Evolutionary conservation across 2,888 invertebrate species (phyloP), one percentile per base, ranked within the genome.

Genomic region (Pedicia rivosa): DNA sequence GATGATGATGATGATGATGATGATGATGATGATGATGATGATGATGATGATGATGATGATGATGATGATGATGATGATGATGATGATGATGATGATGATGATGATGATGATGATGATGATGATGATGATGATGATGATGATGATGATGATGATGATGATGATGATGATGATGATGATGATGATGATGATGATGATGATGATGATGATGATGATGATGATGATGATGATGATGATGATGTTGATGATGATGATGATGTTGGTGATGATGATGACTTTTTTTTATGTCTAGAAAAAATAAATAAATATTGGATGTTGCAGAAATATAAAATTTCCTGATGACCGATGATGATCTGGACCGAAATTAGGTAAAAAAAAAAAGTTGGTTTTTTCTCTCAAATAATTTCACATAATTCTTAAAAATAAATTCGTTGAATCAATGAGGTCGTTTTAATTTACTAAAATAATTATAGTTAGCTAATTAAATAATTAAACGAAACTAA

Each of bases 91-190:
- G 27, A 12, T 27, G 27, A 27, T 27, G 27, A 12, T 27, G 27
- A 32, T 32, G 12, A 20, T 22, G 32, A 22, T 22, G 19, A 17
- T 31, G 31, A 31, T 31, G 17, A 31, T 31, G 31, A 16, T 31
- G 31, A 31, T 17, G 17, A 16, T 31, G 20, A 31, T 31, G 31
- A 31, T 17, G 31, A 31, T 31, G 27, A 27, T 27, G 27, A 27
- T 27, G 27, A 27, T 27, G 27, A 27, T 27, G 27, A 27, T 27
- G 27, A 27, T 27, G 27, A 27, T 27, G 27, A 27, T 27, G 27
- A 27, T 27, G 27, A 27, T 27, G 27, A 27, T 27, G 27, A 27
- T 27, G 27, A 27, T 27, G 27, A 27, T 27, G 27, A 27, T 27
- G 27, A 27, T 27, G 27, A 27, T 27, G 27, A 27, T 27, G 27